A percentile compares a stretch with the other conserved stretches of the same genome.
phyloP scores from a whole-genome alignment of 2,888 invertebrate species.

The Nudaria mundana region DNA sequence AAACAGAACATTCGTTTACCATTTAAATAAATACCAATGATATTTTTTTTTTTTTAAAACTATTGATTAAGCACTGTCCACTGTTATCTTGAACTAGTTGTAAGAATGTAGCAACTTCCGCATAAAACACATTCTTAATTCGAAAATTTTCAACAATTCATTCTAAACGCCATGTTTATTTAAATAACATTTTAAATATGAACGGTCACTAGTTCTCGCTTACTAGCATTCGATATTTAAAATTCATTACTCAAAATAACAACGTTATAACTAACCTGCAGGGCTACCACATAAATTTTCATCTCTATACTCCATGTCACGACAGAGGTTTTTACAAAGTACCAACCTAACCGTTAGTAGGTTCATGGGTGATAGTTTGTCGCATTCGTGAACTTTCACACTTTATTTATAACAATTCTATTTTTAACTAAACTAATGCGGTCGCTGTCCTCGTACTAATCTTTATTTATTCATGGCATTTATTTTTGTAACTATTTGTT shows the following conservation, averaged over 20 bases:
- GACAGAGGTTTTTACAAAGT: constrained; percentile 53
- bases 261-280: constrained; percentile 43
- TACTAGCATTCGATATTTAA: constrained; percentile 32
- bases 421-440: constrained; percentile 66
- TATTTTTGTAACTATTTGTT: constrained; percentile 69
- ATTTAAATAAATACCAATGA: no score
- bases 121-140: constrained; percentile 28
- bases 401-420: constrained; percentile 67
- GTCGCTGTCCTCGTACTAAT: constrained; percentile 59
- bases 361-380: constrained; percentile 56
- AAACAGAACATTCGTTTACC: constrained; percentile 46
- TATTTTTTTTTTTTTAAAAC: no score
- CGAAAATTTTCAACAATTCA: constrained; percentile 13
- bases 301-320: constrained; percentile 46
- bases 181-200: constrained; percentile 17
- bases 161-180: constrained; percentile 27
- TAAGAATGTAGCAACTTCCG: constrained; percentile 6
- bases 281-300: constrained; percentile 43
- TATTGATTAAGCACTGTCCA: neutral
- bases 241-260: constrained; percentile 44
- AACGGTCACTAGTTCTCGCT: constrained; percentile 11
- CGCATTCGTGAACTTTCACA: constrained; percentile 73
- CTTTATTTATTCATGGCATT: constrained; percentile 61
- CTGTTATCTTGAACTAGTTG: constrained; percentile 10
- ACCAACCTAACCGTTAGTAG: constrained; percentile 37